Evolutionary conservation across 2,797 vertebrate genomes (phyloP).

Genomic region (Pelochelys cantorii): DNA sequence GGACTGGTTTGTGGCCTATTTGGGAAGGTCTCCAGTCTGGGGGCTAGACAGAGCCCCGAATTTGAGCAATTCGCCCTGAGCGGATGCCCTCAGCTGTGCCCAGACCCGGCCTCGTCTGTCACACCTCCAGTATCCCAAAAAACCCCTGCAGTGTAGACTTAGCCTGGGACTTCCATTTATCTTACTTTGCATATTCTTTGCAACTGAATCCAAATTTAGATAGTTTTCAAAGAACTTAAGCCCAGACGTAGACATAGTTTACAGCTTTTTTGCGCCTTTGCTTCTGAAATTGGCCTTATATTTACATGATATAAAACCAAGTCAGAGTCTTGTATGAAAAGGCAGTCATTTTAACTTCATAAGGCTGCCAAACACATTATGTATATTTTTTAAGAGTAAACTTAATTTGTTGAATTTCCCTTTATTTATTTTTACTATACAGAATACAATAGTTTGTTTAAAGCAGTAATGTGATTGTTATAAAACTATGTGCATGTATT

Average conservation of each 20-base stretch:
- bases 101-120: too few species aligned
- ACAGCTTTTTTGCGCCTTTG: not conserved
- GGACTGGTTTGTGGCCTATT: too few species aligned
- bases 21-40: too few species aligned
- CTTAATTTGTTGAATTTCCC: not conserved
- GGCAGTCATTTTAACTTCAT: not conserved
- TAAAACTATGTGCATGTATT: not conserved
- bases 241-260: rapidly evolving
- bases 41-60: too few species aligned
- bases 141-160: too few species aligned
- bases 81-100: too few species aligned
- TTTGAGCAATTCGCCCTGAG: too few species aligned
- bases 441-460: not conserved
- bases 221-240: not conserved
- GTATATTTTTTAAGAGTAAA: not conserved
- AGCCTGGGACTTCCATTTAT: not conserved
- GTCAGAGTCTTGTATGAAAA: not conserved
- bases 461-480: not conserved
- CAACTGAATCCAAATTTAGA: not conserved
- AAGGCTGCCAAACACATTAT: not conserved
- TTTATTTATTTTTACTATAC: not conserved
- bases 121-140: too few species aligned
- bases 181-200: not conserved
- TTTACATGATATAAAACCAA: not conserved
- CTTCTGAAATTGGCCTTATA: not conserved